Base-by-base conservation (phyloP, 35 echinoderm and acorn worm species). In the Patiria miniata region DNA sequence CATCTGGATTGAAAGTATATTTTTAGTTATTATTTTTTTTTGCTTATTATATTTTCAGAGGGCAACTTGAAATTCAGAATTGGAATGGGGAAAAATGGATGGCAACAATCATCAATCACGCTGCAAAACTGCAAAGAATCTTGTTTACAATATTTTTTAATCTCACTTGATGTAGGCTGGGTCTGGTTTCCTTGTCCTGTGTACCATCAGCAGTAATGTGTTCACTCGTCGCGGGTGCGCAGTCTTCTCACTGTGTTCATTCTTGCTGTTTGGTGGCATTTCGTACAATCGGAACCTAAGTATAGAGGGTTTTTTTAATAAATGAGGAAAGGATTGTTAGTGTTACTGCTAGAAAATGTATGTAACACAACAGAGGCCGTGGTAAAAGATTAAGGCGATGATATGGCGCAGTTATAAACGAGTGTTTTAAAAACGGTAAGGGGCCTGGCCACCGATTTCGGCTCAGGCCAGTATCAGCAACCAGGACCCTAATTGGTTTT, bases 161-260 rank as follows among this genome's bases (percentile, higher is more conserved):
- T 7, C 87, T 87, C 58, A 90, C 91, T 97, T 97, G 56, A 97
- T 97, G 52, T 84, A 97, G 9, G 87, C 87, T 42, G 95, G 91
- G 86, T 97, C 88, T 39, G 91, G 91, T 55, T 87, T 77, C 47
- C 95, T 91, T 73, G 88, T 97, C 60, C 76, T 93, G 36, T 97
- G 95, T 8, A 93, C 51, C n/a, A 97, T 51, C 53, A 93, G 85
- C 84, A 81, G 78, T 40, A 93, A 52, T 28, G 77, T 59, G 68
- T 93, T 86, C 23, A 91, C 88, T 65, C 68, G 81, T 52, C 73
- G 77, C 38, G 95, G 88, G 78, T 97, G 77, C 12, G 58, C 28
- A 10, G 60, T 80, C 84, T 93, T 97, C 77, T 79, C 34, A 37
- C 78, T 51, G 39, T 79, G 55, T 33, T 40, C 80, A 15, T 84